Conservation (phyloP, 2,888 invertebrate genomes). For the Leuctra nigra region DNA sequence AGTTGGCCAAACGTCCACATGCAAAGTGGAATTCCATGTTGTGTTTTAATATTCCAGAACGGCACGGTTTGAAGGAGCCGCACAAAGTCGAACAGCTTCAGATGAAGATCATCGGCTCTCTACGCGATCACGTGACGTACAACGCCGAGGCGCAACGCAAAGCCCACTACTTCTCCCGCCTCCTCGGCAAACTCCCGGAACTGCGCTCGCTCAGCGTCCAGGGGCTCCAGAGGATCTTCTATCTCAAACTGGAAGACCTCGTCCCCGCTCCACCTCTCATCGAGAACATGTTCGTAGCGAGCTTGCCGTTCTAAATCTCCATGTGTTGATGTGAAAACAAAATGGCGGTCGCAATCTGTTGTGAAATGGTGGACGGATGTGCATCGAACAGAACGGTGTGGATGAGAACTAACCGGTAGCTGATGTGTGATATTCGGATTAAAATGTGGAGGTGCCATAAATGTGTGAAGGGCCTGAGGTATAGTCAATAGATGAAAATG, state of each 20-base stretch:
- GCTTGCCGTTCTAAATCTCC: constrained; percentile 82
- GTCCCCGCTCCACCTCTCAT: constrained; percentile 89
- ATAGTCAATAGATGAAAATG: constrained; percentile 2
- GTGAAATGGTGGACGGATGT: not conserved
- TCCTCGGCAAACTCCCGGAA: constrained; percentile 88
- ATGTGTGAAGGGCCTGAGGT: not conserved
- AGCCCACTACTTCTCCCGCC: constrained; percentile 88
- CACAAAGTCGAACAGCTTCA: constrained; percentile 91
- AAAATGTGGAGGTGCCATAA: not conserved
- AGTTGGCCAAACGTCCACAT: no score
- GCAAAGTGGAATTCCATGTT: no score
- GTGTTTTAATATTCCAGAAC: no score
- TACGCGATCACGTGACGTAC: constrained; percentile 93
- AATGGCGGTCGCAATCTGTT: not conserved
- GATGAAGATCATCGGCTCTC: constrained; percentile 92
- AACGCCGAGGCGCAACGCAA: constrained; percentile 83
- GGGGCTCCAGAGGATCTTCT: constrained; percentile 90
- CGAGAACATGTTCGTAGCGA: constrained; percentile 92
- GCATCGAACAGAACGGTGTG: not conserved
- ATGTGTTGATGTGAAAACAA: not conserved
- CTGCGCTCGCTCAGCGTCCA: constrained; percentile 87
- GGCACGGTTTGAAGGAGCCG: constrained; percentile 87
- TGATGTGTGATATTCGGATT: constrained; percentile 2
- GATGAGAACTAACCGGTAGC: not conserved
- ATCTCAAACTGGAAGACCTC: constrained; percentile 85